Percentiles rank a stretch among this genome's conserved stretches.
phyloP scores from a whole-genome alignment of 1,140 invertebrate species.

The Drosophila biarmipes region DNA sequence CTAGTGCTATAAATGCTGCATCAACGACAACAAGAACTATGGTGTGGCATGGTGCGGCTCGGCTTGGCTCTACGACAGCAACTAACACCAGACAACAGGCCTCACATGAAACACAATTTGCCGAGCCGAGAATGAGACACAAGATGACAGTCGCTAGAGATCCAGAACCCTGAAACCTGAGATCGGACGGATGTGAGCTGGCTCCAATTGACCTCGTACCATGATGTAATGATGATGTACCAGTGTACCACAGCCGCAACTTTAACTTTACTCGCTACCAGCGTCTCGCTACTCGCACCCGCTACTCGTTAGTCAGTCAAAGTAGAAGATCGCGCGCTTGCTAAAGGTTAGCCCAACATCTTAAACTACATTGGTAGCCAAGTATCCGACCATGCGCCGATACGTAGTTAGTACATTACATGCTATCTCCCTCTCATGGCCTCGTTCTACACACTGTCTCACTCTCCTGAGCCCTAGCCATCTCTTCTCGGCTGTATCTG shows the following conservation, averaged over 20 bases:
- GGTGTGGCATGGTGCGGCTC: slow-evolving; percentile 10
- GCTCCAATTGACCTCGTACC: slow-evolving; percentile 29
- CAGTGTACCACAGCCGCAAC: slow-evolving; percentile 41
- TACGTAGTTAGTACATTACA: slow-evolving; percentile 78
- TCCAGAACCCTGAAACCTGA: slow-evolving; percentile 11
- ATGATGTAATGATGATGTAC: slow-evolving; percentile 9
- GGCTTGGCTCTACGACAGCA: slow-evolving; percentile 22
- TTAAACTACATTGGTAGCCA: slow-evolving; percentile 75
- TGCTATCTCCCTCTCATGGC: slow-evolving; percentile 64
- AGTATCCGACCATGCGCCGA: slow-evolving; percentile 53
- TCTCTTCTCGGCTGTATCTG: slow-evolving; percentile 13
- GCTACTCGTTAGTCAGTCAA: slow-evolving; percentile 75
- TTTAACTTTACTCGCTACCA: slow-evolving; percentile 47
- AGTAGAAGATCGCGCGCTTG: slow-evolving; percentile 76
- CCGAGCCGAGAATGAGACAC: slow-evolving; percentile 44
- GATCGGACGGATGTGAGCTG: slow-evolving; percentile 60
- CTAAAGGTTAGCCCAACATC: slow-evolving; percentile 77
- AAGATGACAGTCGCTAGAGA: slow-evolving; percentile 6
- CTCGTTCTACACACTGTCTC: slow-evolving; percentile 30
- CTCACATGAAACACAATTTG: slow-evolving; percentile 49
- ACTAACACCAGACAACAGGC: slow-evolving; percentile 21
- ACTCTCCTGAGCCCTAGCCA: slow-evolving; percentile 11
- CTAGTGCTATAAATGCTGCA: slow-evolving; percentile 51
- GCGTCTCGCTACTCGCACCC: slow-evolving; percentile 40
- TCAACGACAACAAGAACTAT: neutral